Percentiles rank a stretch among this genome's conserved stretches.
phyloP scores from a whole-genome alignment of 2,888 invertebrate species.

The Ptilodon capucinus region DNA sequence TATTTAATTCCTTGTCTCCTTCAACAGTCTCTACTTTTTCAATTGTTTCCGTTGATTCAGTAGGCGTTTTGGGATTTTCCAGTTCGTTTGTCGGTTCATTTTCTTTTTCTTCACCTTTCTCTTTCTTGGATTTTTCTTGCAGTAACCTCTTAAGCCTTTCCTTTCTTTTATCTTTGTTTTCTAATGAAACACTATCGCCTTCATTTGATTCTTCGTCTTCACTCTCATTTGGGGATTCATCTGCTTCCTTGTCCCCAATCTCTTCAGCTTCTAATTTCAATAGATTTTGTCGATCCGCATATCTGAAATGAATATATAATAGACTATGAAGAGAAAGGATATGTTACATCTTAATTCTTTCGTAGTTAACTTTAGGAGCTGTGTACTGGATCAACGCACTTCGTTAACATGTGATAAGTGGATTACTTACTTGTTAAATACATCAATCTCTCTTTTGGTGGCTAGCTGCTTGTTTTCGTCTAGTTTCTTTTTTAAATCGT shows the following conservation, averaged over 20 bases:
- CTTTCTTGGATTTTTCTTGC: constrained; percentile 56
- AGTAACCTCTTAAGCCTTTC: constrained; percentile 59
- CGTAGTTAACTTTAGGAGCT: too few relatives aligned
- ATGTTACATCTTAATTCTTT: too few relatives aligned
- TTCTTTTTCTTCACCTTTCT: constrained; percentile 23
- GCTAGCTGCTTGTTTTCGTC: constrained; percentile 80
- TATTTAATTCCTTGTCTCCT: constrained; percentile 2
- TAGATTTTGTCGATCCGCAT: constrained; percentile 67
- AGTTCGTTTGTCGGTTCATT: constrained; percentile 16
- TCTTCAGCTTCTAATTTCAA: constrained; percentile 67
- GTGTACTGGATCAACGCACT: too few relatives aligned
- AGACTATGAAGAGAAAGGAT: background rate
- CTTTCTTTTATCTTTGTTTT: constrained; percentile 63
- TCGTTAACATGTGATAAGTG: too few relatives aligned
- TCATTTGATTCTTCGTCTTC: constrained; percentile 62
- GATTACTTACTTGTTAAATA: constrained; percentile 82
- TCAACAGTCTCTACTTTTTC: constrained; percentile 7
- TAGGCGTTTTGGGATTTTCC: background rate
- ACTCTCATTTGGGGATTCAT: constrained; percentile 70
- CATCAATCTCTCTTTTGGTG: constrained; percentile 73
- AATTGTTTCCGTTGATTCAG: constrained; percentile 4
- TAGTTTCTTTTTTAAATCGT: constrained; percentile 77
- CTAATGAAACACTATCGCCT: constrained; percentile 44
- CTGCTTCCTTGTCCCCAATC: constrained; percentile 74
- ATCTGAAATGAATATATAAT: constrained; percentile 47